These are phyloP conservation scores for Flexamia atlantica DNA, from an alignment of 2,888 invertebrate genomes.

Conservation along the genomic window DNA sequence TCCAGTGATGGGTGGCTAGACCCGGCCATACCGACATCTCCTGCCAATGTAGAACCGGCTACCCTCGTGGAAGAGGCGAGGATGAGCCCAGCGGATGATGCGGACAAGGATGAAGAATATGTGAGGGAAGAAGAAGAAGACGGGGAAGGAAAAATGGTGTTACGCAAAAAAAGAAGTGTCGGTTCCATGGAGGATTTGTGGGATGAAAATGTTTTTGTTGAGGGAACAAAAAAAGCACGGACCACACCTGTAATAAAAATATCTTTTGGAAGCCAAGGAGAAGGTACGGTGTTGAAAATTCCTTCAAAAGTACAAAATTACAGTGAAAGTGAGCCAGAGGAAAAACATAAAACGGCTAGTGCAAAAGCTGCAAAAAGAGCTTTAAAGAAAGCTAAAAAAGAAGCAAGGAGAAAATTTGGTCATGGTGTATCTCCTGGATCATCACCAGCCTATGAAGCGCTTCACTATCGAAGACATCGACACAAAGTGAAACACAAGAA, in stretches of 20 bases:
- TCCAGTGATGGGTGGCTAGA: conserved; percentile 69
- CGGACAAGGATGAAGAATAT: conserved; percentile 72
- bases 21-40: conserved; percentile 61
- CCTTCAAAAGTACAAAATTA: conserved; percentile 81
- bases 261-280: conserved; percentile 85
- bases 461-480: conserved; percentile 74
- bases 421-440: conserved; percentile 77
- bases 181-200: conserved; percentile 79
- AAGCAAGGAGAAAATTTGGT: conserved; percentile 81
- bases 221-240: conserved; percentile 77
- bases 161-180: conserved; percentile 78
- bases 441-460: conserved; percentile 76
- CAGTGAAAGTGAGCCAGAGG: conserved; percentile 73
- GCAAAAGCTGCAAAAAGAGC: conserved; percentile 83
- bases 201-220: conserved; percentile 80
- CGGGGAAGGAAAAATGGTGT: conserved; percentile 71
- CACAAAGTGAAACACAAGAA: conserved; percentile 87
- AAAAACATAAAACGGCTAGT: conserved; percentile 69
- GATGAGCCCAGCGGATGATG: conserved; percentile 61
- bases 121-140: conserved; percentile 70
- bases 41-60: conserved; percentile 19
- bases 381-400: conserved; percentile 88
- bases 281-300: conserved; percentile 87
- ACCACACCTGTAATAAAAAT: conserved; percentile 88
- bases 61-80: conserved; percentile 29